Conservation (phyloP, 2,113 vertebrate species). For the Gavia stellata region DNA sequence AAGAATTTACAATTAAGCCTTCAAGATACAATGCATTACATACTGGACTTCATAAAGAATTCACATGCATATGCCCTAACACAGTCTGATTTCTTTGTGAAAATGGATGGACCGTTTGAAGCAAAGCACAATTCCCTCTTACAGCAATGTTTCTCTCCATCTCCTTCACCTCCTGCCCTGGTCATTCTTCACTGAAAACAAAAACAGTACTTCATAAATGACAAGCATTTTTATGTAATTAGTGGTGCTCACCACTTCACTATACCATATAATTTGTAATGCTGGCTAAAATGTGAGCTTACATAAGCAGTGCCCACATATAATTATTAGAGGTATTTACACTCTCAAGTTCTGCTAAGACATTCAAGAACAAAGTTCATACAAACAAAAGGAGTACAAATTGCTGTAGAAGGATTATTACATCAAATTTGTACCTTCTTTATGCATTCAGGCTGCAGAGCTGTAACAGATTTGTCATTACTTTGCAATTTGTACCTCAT, state of each 20-base stretch:
- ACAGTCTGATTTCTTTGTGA: neutral
- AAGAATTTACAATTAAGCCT: neutral
- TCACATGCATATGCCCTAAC: neutral
- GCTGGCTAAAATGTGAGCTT: neutral
- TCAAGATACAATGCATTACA: neutral
- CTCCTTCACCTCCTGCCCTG: neutral
- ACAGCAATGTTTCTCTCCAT: neutral
- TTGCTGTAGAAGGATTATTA: neutral
- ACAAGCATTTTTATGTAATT: neutral
- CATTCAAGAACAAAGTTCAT: neutral
- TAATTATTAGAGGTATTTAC: neutral
- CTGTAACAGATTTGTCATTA: neutral
- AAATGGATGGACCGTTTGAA: neutral
- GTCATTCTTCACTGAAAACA: neutral
- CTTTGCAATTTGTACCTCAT: neutral
- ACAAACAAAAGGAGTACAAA: neutral
- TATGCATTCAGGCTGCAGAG: neutral
- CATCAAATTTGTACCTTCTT: neutral
- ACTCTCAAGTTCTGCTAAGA: neutral
- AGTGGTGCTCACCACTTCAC: neutral
- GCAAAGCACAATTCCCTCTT: neutral
- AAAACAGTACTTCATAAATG: neutral
- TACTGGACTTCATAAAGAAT: neutral
- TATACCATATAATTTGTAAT: conserved; percentile 3
- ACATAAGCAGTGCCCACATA: neutral